Percentiles rank a stretch among this genome's conserved stretches.
These are phyloP conservation scores for Lonchura striata DNA, from an alignment of 2,113 vertebrate species.

Conservation along the genomic window DNA sequence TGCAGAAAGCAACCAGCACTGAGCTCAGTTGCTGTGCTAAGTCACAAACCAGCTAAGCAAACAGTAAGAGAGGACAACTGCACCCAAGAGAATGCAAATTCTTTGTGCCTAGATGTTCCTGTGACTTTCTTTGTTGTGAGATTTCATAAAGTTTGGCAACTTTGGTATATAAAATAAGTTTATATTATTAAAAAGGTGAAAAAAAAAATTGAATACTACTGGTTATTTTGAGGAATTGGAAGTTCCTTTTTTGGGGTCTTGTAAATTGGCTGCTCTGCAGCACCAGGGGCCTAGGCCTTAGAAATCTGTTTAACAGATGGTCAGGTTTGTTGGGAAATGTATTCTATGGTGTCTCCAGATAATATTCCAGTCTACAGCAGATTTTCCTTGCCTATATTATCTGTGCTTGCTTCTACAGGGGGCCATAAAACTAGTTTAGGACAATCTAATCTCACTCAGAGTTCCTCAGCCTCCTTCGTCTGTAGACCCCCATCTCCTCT, in stretches of 20 bases:
- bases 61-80: background rate
- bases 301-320: background rate
- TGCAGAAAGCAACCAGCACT: background rate
- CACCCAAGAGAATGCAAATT: background rate
- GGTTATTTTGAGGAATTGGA: background rate
- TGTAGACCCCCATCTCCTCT: background rate
- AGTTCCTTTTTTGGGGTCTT: background rate
- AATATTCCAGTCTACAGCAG: background rate
- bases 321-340: background rate
- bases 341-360: background rate
- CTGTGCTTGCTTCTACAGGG: background rate
- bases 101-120: background rate
- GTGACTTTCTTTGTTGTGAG: background rate
- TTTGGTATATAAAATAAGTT: background rate
- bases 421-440: background rate
- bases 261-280: background rate
- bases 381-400: background rate
- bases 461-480: background rate
- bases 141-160: background rate
- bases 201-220: background rate
- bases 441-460: background rate
- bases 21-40: background rate
- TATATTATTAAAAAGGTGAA: background rate
- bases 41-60: background rate
- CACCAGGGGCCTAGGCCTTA: background rate